Evolutionary conservation across 2,113 vertebrate species (phyloP), one percentile per base, ranked within the genome.

Genomic region (Tauraco erythrolophus): DNA sequence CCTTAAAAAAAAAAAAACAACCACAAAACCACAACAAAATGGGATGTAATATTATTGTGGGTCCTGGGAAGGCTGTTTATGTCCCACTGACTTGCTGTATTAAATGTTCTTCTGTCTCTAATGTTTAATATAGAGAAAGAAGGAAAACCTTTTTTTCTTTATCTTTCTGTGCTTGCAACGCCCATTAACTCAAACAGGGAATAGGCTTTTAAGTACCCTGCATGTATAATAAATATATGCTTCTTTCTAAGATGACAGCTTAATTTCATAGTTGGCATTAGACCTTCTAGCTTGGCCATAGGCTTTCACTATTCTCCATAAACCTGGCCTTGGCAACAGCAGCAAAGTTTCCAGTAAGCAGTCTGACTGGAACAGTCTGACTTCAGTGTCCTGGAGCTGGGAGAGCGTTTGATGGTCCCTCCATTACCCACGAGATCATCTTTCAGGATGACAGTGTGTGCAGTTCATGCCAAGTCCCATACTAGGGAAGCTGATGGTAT

Each of bases 191-290:
- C 28, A 41, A 87, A 37, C 18, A 83, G 11, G 70, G 66, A 93
- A 72, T 58, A 50, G 24, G 19, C 35, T 79, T 92, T 77, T 91
- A 88, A 92, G 65, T 87, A 72, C 77, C 57, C 53, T 87, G 48
- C 65, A 45, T 2, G 0, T 84, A 53, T 48, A 91, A 87, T 84
- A 87, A 91, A 95, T 88, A 90, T 8, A 68, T 41, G 51, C 69
- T 87, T 39, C 68, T 91, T 93, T 81, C 43, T 78, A 39, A 91
- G 74, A 65, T 89, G 94, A 89, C 76, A 94, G 61, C 66, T 89
- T 95, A 94, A 95, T 94, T 95, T 97, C 91, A 58, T 87, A 92
- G 66, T 74, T 96, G 94, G 97, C 74, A 84, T 87, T 91, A 72
- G 84, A 94, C 50, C 62, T 79, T 79, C 62, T 69, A 84, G 54